A percentile compares a stretch with the other conserved stretches of the same genome.
Evolutionary conservation across 1,140 invertebrate species (phyloP).

Genomic region (Aleiodes sp.): DNA sequence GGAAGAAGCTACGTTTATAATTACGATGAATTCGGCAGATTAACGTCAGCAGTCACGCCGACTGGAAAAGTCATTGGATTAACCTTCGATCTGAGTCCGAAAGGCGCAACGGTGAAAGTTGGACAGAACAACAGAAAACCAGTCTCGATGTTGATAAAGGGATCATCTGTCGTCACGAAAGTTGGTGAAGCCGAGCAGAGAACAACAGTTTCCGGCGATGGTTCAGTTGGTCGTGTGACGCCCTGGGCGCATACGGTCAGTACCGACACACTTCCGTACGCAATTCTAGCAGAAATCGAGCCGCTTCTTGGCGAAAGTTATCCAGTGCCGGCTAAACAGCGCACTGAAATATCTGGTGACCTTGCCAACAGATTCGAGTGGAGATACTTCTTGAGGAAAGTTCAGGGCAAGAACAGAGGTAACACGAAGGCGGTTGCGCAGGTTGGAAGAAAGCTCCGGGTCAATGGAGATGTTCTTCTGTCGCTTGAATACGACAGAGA

Average conservation of each 20-base stretch:
- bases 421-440: slow-evolving; percentile 78
- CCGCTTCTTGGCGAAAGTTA: slow-evolving; percentile 87
- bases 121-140: slow-evolving; percentile 84
- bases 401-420: slow-evolving; percentile 72
- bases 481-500: slow-evolving; percentile 93
- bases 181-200: slow-evolving; percentile 82
- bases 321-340: slow-evolving; percentile 89
- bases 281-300: slow-evolving; percentile 83
- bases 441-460: slow-evolving; percentile 83
- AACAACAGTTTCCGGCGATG: slow-evolving; percentile 82
- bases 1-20: slow-evolving; percentile 93
- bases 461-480: slow-evolving; percentile 91
- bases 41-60: slow-evolving; percentile 89
- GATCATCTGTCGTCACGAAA: slow-evolving; percentile 82
- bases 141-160: slow-evolving; percentile 86
- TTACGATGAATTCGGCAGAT: slow-evolving; percentile 93
- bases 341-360: slow-evolving; percentile 87
- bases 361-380: slow-evolving; percentile 94
- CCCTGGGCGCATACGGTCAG: slow-evolving; percentile 86
- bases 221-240: slow-evolving; percentile 80
- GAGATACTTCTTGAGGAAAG: slow-evolving; percentile 85
- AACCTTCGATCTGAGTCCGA: slow-evolving; percentile 86
- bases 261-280: slow-evolving; percentile 87
- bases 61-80: slow-evolving; percentile 89
- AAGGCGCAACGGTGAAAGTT: slow-evolving; percentile 87